Base-by-base conservation (phyloP, 64 coral and sea anemone genomes). In the Catalaphyllia jardinei region DNA sequence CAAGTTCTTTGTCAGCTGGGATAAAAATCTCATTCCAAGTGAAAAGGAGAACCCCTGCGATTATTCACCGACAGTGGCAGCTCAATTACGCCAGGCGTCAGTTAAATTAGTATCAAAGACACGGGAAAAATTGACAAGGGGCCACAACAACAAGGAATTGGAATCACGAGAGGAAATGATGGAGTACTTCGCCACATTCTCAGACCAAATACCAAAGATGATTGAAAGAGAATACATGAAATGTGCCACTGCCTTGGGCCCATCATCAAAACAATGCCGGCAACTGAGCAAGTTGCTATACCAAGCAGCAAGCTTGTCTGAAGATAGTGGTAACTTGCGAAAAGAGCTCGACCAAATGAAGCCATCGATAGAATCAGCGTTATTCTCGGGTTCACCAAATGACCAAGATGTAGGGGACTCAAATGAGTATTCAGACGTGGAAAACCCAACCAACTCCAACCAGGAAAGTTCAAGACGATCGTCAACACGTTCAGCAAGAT, bases 1-100 rank as follows among this genome's bases (percentile, higher is more conserved):
- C 71, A 91, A 93, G 49, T 93, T 96, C 74, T 88, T 96, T 46
- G 95, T 96, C 31, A 88, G 55, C 17, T 96, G 95, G 95, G 95
- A 96, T 39, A 8, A 28, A 46, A 60, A 71, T 18, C 95, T 96
- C 18, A 78, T 96, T 61, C 95, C 95, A 42, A 67, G n/a, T 18
- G 63, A 33, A 60, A 87, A 9, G 2, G 8, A 10, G 8, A 57
- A 8, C 54, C 54, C 54, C 54, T 57, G 54, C 8, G 54, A 4
- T 57, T 57, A 57, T 57, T 8, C 54, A 0, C 11, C 54, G 1
- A 57, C 4, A 13, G 10, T 1, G 54, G 8, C 54, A 8, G 8
- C 54, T 57, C 4, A 8, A 57, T 14, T 10, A 9, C 54, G 54
- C 54, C 4, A 57, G 8, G 54, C 54, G 4, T 46, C 39, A 27